A percentile compares a stretch with the other conserved stretches of the same genome.
Evolutionary conservation across 2,888 invertebrate species (phyloP).

Genomic region (Drosophila infuscata): DNA sequence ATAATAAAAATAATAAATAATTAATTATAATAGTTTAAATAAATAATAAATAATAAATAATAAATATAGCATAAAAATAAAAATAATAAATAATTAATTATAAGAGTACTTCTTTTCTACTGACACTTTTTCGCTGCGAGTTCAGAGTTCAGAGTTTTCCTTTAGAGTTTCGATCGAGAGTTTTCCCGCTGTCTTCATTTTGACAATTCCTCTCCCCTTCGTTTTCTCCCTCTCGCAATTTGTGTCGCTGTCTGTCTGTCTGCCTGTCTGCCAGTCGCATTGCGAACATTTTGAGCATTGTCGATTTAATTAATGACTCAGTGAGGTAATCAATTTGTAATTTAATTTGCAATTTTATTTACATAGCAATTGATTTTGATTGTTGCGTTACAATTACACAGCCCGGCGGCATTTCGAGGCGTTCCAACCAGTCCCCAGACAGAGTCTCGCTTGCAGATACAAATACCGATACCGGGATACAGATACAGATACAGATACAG

Average conservation of each 20-base stretch:
- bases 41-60: too few relatives aligned
- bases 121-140: neutral
- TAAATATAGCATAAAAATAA: too few relatives aligned
- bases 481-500: slow-evolving; percentile 5
- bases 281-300: slow-evolving; percentile 31
- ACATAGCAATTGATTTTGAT: slow-evolving; percentile 82
- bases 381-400: slow-evolving; percentile 76
- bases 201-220: neutral
- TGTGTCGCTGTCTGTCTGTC: neutral
- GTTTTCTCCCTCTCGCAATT: neutral
- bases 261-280: slow-evolving; percentile 6
- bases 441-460: slow-evolving; percentile 31
- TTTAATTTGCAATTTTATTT: slow-evolving; percentile 82
- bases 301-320: slow-evolving; percentile 81
- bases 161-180: neutral
- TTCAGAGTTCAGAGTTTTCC: neutral
- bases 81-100: too few relatives aligned
- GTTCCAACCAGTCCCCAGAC: slow-evolving; percentile 49
- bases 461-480: slow-evolving; percentile 7
- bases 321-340: slow-evolving; percentile 83
- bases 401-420: slow-evolving; percentile 64
- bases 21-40: too few relatives aligned
- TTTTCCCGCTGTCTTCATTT: too few relatives aligned
- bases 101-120: too few relatives aligned
- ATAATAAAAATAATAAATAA: too few relatives aligned